Evolutionary conservation across 2,888 invertebrate genomes (phyloP).

Genomic region (Tenodera sinensis): DNA sequence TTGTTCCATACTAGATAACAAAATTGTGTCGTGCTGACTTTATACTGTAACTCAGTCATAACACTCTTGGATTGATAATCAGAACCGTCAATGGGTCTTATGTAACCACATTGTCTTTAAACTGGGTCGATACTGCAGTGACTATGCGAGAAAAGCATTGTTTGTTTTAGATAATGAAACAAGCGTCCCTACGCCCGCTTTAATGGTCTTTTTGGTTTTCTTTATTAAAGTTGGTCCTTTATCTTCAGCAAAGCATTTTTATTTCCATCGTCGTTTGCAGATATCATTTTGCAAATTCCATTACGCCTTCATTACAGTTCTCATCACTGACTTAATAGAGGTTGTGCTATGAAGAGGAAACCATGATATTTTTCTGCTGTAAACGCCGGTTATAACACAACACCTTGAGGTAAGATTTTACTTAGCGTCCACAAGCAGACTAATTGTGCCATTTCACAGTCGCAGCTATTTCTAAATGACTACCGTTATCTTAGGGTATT

Average conservation of each 20-base stretch:
- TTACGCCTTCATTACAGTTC: not conserved
- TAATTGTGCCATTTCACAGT: not conserved
- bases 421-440: not conserved
- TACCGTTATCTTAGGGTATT: not conserved
- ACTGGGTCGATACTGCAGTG: too few species aligned
- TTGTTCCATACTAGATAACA: too few species aligned
- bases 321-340: not conserved
- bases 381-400: not conserved
- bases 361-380: not conserved
- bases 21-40: too few species aligned
- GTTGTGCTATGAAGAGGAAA: not conserved
- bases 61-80: too few species aligned
- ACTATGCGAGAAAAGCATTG: too few species aligned
- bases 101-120: too few species aligned
- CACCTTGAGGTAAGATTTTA: not conserved
- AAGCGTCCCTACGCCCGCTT: not conserved
- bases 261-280: not conserved
- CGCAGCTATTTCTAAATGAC: not conserved
- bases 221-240: not conserved
- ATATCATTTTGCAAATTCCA: not conserved
- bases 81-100: too few species aligned
- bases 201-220: not conserved
- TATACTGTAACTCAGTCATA: too few species aligned
- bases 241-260: not conserved
- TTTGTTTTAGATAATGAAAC: too few species aligned